These are phyloP conservation scores for Wasmannia auropunctata DNA, from an alignment of 1,140 invertebrate species.

Conservation along the genomic window DNA sequence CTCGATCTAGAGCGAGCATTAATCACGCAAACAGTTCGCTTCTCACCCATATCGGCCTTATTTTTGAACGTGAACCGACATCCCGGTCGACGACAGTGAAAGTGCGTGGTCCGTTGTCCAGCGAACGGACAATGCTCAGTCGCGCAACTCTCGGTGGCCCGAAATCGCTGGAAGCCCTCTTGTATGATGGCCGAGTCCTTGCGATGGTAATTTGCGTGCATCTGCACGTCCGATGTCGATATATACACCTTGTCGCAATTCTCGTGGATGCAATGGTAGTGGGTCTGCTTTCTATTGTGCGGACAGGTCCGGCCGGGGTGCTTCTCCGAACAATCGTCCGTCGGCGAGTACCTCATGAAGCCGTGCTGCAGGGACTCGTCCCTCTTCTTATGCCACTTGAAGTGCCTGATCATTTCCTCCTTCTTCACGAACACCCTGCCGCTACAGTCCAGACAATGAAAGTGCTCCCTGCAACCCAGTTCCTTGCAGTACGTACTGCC, in stretches of 20 bases:
- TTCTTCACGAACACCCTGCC: slow-evolving; percentile 97
- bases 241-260: slow-evolving; percentile 99
- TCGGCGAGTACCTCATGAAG: slow-evolving; percentile 97
- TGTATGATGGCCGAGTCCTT: slow-evolving; percentile 99
- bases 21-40: slow-evolving; percentile 8
- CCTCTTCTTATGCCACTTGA: slow-evolving; percentile 99
- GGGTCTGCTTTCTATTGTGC: slow-evolving; percentile 98
- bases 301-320: slow-evolving; percentile 90
- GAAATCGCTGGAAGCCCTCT: slow-evolving; percentile 96
- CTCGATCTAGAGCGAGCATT: neutral
- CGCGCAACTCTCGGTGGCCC: slow-evolving; percentile 96
- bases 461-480: slow-evolving; percentile 92
- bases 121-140: slow-evolving; percentile 95
- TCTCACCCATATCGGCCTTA: slow-evolving; percentile 99
- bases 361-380: slow-evolving; percentile 98
- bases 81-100: slow-evolving; percentile 95
- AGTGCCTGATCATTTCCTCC: slow-evolving; percentile 99
- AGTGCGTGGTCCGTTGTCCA: slow-evolving; percentile 98
- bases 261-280: slow-evolving; percentile 98
- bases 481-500: slow-evolving; percentile 89
- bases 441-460: slow-evolving; percentile 97
- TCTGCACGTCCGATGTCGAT: slow-evolving; percentile 99
- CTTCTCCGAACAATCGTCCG: slow-evolving; percentile 95
- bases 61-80: slow-evolving; percentile 99
- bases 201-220: slow-evolving; percentile 99